A percentile compares a stretch with the other conserved stretches of the same genome.
These are phyloP conservation scores for Ochropacha duplaris DNA, from an alignment of 2,888 invertebrate genomes.

Conservation along the genomic window DNA sequence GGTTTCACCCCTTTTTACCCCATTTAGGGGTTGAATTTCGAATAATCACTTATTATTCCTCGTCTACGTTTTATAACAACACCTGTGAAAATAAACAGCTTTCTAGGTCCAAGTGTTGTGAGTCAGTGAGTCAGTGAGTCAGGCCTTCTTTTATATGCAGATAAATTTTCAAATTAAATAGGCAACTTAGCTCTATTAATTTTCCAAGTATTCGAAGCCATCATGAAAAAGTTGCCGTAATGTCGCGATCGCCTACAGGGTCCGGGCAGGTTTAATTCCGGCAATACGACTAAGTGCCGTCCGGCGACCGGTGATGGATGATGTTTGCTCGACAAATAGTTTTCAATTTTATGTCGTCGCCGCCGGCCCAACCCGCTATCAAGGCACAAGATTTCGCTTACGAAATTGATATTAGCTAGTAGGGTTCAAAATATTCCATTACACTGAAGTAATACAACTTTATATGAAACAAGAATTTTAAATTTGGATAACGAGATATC, in stretches of 20 bases:
- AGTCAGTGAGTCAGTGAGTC: too few species aligned
- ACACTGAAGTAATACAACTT: not conserved
- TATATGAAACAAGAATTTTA: not conserved
- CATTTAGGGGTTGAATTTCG: too few species aligned
- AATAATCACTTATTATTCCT: too few species aligned
- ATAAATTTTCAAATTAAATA: not conserved
- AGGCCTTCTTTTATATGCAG: too few species aligned
- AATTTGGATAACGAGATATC: too few species aligned
- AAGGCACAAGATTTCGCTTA: conserved; percentile 26
- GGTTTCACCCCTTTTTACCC: too few species aligned
- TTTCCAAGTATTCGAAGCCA: too few species aligned
- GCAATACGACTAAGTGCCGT: conserved; percentile 71
- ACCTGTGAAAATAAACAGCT: too few species aligned
- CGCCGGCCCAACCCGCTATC: conserved; percentile 19
- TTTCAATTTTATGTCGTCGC: conserved; percentile 69
- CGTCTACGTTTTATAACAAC: too few species aligned
- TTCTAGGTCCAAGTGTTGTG: too few species aligned
- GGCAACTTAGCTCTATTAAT: not conserved
- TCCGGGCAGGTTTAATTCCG: conserved; percentile 36
- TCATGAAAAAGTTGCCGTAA: conserved; percentile 9
- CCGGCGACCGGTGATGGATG: conserved; percentile 75
- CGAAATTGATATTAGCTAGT: conserved; percentile 20
- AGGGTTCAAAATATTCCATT: not conserved
- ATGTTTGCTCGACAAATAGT: conserved; percentile 77
- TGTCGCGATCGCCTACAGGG: conserved; percentile 5